Evolutionary conservation across 2,888 invertebrate species (phyloP).

Genomic region (Aradus depressus): DNA sequence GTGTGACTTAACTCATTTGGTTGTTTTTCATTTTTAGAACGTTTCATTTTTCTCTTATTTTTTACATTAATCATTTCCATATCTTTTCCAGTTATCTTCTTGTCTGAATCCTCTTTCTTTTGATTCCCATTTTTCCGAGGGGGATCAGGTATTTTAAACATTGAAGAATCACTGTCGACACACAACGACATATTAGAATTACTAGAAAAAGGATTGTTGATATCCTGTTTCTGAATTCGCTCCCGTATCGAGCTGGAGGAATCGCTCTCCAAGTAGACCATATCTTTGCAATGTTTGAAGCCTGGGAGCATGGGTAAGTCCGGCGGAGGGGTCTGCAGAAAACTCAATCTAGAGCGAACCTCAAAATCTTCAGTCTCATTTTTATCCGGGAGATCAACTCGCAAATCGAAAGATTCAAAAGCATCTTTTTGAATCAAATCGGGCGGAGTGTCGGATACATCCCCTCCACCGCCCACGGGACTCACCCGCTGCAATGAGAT

Average conservation of each 20-base stretch:
- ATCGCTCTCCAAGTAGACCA: constrained; percentile 6
- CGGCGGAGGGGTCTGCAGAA: constrained; percentile 7
- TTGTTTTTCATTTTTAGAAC: not conserved
- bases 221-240: not conserved
- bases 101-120: not conserved
- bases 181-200: constrained; percentile 8
- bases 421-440: too few relatives aligned
- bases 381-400: constrained; percentile 3
- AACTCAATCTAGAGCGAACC: constrained; percentile 10
- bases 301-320: not conserved
- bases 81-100: not conserved
- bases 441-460: too few relatives aligned
- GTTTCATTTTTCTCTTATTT: not conserved
- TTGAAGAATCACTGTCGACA: constrained; percentile 10
- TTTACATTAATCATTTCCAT: not conserved
- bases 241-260: constrained; percentile 8
- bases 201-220: constrained; percentile 10
- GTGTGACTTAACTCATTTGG: not conserved
- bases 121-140: not conserved
- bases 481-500: too few relatives aligned
- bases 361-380: constrained; percentile 9
- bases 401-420: constrained; percentile 10
- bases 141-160: constrained; percentile 2
- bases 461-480: too few relatives aligned
- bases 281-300: not conserved